phyloP scores from a whole-genome alignment of 2,888 invertebrate species.

The Apodemia duryi region DNA sequence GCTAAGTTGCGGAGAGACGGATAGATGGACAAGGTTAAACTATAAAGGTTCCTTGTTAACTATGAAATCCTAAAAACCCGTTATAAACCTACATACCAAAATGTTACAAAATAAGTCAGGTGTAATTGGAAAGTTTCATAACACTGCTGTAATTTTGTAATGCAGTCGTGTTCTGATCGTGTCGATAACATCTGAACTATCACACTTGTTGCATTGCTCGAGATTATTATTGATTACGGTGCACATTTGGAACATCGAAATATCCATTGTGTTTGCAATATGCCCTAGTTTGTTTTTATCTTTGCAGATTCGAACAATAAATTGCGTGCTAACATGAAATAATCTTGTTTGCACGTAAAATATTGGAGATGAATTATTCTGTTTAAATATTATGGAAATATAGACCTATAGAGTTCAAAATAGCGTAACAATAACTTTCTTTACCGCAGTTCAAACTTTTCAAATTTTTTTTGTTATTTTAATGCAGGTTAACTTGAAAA shows the following conservation, averaged over 20 bases:
- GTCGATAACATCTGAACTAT: constrained; percentile 4
- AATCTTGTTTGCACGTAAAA: background rate
- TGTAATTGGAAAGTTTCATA: background rate
- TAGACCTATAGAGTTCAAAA: background rate
- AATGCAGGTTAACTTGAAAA: no score
- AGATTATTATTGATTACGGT: background rate
- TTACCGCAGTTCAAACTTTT: no score
- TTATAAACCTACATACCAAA: background rate
- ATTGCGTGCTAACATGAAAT: background rate
- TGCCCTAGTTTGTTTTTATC: constrained; percentile 6
- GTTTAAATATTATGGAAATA: no score
- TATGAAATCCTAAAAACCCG: background rate
- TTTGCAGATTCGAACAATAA: background rate
- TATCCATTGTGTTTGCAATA: background rate
- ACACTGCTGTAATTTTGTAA: background rate
- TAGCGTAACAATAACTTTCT: no score
- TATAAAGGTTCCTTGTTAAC: no score
- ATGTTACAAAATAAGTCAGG: background rate
- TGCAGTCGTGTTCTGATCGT: constrained; percentile 6
- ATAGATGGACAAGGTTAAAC: no score
- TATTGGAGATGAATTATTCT: background rate
- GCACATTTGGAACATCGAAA: constrained; percentile 8
- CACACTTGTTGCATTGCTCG: background rate
- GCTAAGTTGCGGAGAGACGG: no score
- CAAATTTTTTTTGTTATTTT: no score